Percentiles rank a stretch among this genome's conserved stretches.
Evolutionary conservation across 2,797 vertebrate genomes (phyloP).

Genomic region (Petrocephalus schoutedeni): DNA sequence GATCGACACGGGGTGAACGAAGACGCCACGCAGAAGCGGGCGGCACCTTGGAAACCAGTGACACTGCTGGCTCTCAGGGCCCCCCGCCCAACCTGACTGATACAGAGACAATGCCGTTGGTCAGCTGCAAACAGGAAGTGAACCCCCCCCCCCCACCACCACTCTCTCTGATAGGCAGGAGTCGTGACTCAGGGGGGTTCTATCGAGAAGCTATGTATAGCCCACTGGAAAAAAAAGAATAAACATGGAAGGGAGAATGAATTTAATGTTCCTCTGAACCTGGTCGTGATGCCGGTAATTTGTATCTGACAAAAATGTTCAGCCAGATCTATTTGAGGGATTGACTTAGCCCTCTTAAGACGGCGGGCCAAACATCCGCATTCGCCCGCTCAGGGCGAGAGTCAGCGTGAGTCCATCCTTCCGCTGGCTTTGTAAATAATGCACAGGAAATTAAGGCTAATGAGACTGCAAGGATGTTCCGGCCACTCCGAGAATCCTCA

Average conservation of each 20-base stretch:
- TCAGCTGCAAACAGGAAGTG: neutral
- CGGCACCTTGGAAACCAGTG: neutral
- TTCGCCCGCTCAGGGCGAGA: neutral
- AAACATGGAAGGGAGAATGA: neutral
- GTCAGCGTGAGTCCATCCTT: neutral
- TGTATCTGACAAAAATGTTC: neutral
- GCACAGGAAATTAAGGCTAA: neutral
- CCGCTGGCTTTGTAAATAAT: neutral
- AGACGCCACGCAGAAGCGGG: neutral
- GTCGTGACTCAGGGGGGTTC: neutral
- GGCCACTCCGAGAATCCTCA: neutral
- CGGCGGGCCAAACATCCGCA: neutral
- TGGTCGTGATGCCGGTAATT: neutral
- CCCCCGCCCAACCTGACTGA: neutral
- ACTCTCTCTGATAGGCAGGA: neutral
- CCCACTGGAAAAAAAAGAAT: neutral
- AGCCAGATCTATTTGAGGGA: neutral
- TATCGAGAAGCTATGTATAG: slow-evolving; percentile 7
- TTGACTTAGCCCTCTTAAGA: neutral
- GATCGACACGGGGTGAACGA: neutral
- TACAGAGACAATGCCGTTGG: neutral
- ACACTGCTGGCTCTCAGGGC: neutral
- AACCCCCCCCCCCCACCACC: no score
- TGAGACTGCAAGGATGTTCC: neutral
- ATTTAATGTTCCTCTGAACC: neutral